Evolutionary conservation across 2,888 invertebrate species (phyloP).

Genomic region (Dynastes hyllus): DNA sequence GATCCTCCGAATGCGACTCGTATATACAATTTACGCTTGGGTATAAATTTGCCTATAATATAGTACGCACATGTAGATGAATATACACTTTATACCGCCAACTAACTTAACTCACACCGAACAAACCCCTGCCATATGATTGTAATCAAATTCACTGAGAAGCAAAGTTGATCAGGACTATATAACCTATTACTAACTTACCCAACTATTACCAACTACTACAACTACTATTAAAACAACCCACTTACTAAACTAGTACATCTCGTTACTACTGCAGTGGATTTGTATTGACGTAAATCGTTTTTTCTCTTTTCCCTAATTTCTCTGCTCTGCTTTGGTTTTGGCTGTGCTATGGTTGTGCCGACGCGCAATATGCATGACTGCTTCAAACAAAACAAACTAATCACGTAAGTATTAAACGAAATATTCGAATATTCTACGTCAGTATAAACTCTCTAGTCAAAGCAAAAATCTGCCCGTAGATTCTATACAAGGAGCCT

Average conservation of each 20-base stretch:
- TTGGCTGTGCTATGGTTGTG: slow-evolving; percentile 86
- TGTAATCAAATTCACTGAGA: slow-evolving; percentile 57
- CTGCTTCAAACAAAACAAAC: slow-evolving; percentile 81
- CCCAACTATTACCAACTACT: slow-evolving; percentile 53
- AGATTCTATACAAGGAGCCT: too few species aligned
- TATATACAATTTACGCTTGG: background rate
- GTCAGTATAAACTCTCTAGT: slow-evolving; percentile 25
- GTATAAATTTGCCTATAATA: background rate
- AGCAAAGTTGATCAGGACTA: slow-evolving; percentile 69
- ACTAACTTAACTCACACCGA: slow-evolving; percentile 13
- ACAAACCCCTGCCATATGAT: background rate
- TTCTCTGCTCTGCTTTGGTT: slow-evolving; percentile 87
- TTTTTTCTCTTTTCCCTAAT: slow-evolving; percentile 83
- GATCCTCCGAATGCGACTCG: background rate
- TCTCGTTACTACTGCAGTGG: slow-evolving; percentile 65
- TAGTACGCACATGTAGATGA: slow-evolving; percentile 17
- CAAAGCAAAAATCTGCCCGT: background rate
- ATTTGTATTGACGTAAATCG: slow-evolving; percentile 80
- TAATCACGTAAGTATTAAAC: slow-evolving; percentile 82
- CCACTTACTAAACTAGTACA: slow-evolving; percentile 57
- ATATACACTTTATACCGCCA: slow-evolving; percentile 17
- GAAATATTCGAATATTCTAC: slow-evolving; percentile 40
- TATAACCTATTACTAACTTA: slow-evolving; percentile 58
- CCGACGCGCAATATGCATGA: slow-evolving; percentile 80
- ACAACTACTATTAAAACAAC: slow-evolving; percentile 59